These are phyloP conservation scores for Phyllotreta striolata DNA, from an alignment of 2,888 invertebrate genomes.

Conservation along the genomic window DNA sequence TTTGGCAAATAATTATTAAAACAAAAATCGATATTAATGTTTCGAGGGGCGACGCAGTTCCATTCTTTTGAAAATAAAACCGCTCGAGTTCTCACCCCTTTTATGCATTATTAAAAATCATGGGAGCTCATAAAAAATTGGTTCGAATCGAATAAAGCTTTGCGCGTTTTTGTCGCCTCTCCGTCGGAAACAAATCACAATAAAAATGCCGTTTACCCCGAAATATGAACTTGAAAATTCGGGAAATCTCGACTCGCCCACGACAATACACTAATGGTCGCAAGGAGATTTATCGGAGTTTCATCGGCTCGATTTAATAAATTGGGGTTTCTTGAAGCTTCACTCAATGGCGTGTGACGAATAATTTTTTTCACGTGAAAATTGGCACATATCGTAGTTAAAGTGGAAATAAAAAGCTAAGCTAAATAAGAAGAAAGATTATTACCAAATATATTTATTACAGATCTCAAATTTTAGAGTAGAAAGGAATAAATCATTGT, in stretches of 20 bases:
- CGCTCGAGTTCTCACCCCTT: conserved; percentile 44
- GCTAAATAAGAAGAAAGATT: too few species aligned
- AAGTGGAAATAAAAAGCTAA: too few species aligned
- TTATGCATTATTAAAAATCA: conserved; percentile 49
- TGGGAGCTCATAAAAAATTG: conserved; percentile 46
- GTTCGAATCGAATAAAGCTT: conserved; percentile 47
- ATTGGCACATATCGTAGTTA: too few species aligned
- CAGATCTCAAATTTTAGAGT: too few species aligned
- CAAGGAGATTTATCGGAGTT: conserved; percentile 39
- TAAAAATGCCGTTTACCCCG: conserved; percentile 48
- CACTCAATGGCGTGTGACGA: conserved; percentile 2
- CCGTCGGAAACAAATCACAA: conserved; percentile 49
- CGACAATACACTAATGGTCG: conserved; percentile 45
- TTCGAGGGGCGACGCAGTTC: neutral
- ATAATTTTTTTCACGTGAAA: too few species aligned
- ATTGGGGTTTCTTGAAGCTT: conserved; percentile 23
- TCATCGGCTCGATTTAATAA: conserved; percentile 38
- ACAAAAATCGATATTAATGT: conserved; percentile 6
- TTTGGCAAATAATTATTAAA: too few species aligned
- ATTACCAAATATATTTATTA: too few species aligned
- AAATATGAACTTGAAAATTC: conserved; percentile 44
- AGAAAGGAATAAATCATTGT: too few species aligned
- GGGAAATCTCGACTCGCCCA: conserved; percentile 43
- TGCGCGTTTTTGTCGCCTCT: conserved; percentile 42
- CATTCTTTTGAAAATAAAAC: conserved; percentile 29